phyloP scores from a whole-genome alignment of 2,888 invertebrate species.

The Aphrophora alni region DNA sequence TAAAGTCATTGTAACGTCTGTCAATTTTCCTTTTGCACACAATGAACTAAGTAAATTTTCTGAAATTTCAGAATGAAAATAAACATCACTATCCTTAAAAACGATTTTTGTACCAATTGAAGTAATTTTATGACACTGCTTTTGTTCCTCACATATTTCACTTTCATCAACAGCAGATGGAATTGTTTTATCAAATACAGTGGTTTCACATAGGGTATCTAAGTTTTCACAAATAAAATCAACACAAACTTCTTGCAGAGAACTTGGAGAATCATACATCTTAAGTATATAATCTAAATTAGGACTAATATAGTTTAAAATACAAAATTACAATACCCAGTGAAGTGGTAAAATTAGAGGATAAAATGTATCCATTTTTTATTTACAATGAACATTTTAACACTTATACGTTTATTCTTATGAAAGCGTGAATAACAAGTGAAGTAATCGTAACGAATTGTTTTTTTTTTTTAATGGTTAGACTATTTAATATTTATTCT shows the following conservation, averaged over 20 bases:
- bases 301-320: neutral
- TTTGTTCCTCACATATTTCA: conserved; percentile 28
- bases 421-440: neutral
- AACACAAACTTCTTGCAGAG: conserved; percentile 68
- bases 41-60: conserved; percentile 64
- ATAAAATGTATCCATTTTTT: neutral
- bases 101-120: conserved; percentile 42
- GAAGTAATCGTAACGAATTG: neutral
- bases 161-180: conserved; percentile 18
- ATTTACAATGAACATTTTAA: neutral
- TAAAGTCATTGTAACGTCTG: conserved; percentile 66
- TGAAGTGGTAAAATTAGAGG: neutral
- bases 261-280: conserved; percentile 69
- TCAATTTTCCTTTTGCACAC: conserved; percentile 64
- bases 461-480: neutral
- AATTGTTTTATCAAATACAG: conserved; percentile 13
- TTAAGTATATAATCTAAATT: neutral
- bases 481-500: neutral
- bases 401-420: neutral
- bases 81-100: conserved; percentile 64
- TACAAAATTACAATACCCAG: neutral
- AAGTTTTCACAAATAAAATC: conserved; percentile 70
- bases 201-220: conserved; percentile 60
- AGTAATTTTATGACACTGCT: conserved; percentile 20
- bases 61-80: conserved; percentile 65